Conservation (phyloP, 2,888 invertebrate species). For the Pollenia labialis region DNA sequence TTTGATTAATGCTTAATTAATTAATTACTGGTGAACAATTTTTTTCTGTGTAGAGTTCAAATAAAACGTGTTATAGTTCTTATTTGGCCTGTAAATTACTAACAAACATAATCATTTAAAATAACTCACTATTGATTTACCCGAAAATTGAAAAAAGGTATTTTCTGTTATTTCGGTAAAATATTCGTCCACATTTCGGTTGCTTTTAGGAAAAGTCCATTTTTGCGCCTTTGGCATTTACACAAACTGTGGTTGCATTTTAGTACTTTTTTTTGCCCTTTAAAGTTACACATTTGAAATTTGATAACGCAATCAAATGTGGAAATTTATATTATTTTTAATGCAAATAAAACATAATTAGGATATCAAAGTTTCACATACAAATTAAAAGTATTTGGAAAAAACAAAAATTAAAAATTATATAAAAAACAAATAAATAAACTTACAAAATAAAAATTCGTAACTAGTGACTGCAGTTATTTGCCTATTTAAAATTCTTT, state of each 20-base stretch:
- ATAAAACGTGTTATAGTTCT: no score
- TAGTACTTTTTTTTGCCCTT: neutral
- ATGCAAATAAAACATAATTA: conserved; percentile 63
- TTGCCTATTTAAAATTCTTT: neutral
- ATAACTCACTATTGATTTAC: no score
- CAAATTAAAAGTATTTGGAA: conserved; percentile 35
- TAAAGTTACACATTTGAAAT: conserved; percentile 30
- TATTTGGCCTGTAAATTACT: no score
- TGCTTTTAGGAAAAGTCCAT: neutral
- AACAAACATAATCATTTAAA: no score
- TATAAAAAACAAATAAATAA: neutral
- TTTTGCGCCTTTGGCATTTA: neutral
- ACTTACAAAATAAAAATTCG: neutral
- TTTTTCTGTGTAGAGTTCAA: no score
- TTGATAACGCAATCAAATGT: conserved; percentile 47
- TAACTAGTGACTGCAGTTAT: neutral
- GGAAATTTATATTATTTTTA: conserved; percentile 43
- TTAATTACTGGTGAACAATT: no score
- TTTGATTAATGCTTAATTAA: no score
- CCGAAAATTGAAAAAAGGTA: no score
- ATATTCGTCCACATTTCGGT: neutral
- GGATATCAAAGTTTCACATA: conserved; percentile 46
- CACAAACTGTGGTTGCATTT: neutral
- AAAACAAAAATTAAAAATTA: neutral
- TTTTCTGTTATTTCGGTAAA: no score